Conservation (phyloP, 2,797 vertebrate species). For the Syndactyla subalaris region DNA sequence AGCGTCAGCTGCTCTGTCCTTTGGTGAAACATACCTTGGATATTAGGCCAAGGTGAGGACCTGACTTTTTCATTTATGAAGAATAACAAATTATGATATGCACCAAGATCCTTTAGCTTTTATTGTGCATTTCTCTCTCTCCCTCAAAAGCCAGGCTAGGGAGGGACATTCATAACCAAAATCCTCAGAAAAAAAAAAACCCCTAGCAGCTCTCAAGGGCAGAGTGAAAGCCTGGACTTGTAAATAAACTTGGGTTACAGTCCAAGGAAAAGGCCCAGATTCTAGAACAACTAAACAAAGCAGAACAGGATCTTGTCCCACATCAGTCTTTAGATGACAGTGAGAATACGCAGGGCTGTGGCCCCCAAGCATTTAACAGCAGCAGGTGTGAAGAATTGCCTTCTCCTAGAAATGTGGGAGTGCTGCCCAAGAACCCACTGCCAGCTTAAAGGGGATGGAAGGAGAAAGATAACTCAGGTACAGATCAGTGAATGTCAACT, state of each 20-base stretch:
- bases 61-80: background rate
- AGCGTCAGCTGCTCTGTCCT: background rate
- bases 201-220: constrained; percentile 6
- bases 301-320: background rate
- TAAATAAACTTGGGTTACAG: constrained; percentile 20
- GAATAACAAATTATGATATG: background rate
- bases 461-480: background rate
- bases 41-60: background rate
- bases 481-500: background rate
- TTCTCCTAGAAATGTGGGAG: background rate
- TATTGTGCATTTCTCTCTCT: background rate
- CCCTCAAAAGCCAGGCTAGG: background rate
- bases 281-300: constrained; percentile 17
- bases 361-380: background rate
- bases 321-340: background rate
- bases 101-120: background rate
- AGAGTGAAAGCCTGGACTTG: constrained; percentile 43
- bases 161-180: background rate
- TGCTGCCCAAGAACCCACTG: background rate
- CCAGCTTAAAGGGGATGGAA: background rate
- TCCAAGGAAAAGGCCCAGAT: background rate
- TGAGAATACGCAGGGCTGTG: background rate
- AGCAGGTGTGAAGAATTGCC: background rate
- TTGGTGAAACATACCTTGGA: constrained; percentile 2
- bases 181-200: background rate